Percentiles rank a stretch among this genome's conserved stretches.
Conservation (phyloP, 2,888 invertebrate genomes). For the Allolobophora icterica region DNA sequence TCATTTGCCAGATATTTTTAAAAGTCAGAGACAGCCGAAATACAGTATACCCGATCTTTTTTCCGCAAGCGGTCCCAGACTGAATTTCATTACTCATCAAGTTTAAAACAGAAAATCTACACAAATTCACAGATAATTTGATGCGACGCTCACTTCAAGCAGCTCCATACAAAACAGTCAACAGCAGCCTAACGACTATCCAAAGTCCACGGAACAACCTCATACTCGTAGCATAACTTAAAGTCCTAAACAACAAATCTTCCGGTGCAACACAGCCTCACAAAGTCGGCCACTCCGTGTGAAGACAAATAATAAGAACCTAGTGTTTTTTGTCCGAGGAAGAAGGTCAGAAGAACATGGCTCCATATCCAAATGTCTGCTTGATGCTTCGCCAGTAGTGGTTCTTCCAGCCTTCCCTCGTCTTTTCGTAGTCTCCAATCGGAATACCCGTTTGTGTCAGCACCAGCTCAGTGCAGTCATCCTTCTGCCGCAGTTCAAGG, state of each 20-base stretch:
- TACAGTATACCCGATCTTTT: neutral
- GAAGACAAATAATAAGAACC: neutral
- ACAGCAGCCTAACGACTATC: neutral
- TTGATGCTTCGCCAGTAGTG: constrained; percentile 94
- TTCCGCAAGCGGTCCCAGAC: neutral
- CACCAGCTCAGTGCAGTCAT: constrained; percentile 83
- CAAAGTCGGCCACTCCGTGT: neutral
- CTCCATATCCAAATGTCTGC: constrained; percentile 86
- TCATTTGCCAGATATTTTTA: no score
- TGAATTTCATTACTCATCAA: neutral
- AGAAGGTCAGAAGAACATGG: constrained; percentile 57
- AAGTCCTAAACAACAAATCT: constrained; percentile 5
- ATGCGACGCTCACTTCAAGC: neutral
- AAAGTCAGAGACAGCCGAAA: neutral
- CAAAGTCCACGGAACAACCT: neutral
- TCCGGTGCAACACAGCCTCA: neutral
- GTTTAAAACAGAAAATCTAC: neutral
- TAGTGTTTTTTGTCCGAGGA: neutral
- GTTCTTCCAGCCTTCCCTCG: constrained; percentile 84
- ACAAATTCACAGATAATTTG: neutral
- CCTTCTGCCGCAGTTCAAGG: constrained; percentile 84
- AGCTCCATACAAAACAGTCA: neutral
- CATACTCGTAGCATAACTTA: neutral
- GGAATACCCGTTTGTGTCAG: constrained; percentile 87
- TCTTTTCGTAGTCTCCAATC: constrained; percentile 74